Percentiles rank a stretch among this genome's conserved stretches.
These are phyloP conservation scores for Hirtodrosophila cameraria DNA, from an alignment of 2,888 invertebrate species.

Conservation along the genomic window DNA sequence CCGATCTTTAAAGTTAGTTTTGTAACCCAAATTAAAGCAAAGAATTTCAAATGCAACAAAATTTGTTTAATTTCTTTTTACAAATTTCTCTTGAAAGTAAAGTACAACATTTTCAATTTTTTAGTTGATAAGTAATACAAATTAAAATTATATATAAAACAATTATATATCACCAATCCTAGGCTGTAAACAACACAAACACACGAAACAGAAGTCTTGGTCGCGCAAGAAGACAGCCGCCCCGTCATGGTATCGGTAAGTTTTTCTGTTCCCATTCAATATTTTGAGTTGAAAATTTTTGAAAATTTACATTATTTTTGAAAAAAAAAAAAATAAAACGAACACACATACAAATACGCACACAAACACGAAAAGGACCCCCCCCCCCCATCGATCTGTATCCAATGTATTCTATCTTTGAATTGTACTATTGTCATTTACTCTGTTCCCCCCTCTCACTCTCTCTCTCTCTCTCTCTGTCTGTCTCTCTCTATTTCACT, in stretches of 20 bases:
- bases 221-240: conserved; percentile 85
- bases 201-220: conserved; percentile 85
- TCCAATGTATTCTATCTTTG: neutral
- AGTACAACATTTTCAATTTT: conserved; percentile 16
- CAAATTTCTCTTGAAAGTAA: conserved; percentile 19
- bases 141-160: conserved; percentile 40
- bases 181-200: conserved; percentile 85
- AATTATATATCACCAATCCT: conserved; percentile 79
- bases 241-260: conserved; percentile 85
- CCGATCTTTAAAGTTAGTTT: conserved; percentile 28
- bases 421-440: conserved; percentile 6
- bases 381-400: neutral
- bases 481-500: conserved; percentile 17
- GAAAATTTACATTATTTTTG: neutral
- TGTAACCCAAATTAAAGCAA: conserved; percentile 22
- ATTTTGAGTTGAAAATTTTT: conserved; percentile 2
- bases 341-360: conserved; percentile 22
- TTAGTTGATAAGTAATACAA: conserved; percentile 29
- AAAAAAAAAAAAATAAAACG: conserved; percentile 4
- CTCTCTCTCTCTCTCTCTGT: conserved; percentile 12
- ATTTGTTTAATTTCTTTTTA: conserved; percentile 15
- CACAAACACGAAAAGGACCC: conserved; percentile 4
- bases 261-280: conserved; percentile 50
- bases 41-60: conserved; percentile 23
- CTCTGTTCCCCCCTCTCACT: conserved; percentile 5